phyloP scores from a whole-genome alignment of 2,888 invertebrate genomes.

The Lepidonotus clava region DNA sequence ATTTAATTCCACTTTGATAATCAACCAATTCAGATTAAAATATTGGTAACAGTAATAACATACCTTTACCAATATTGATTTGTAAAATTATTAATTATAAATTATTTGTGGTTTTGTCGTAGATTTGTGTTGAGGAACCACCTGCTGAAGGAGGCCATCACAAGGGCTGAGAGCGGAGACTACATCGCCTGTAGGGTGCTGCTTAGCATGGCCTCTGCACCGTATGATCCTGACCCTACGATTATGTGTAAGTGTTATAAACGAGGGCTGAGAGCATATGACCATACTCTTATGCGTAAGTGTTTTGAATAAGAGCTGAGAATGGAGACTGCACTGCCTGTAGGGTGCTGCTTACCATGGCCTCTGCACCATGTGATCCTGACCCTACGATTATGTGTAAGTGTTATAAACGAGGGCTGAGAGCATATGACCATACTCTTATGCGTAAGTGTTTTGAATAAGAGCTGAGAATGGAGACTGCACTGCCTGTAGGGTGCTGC shows the following conservation, averaged over 20 bases:
- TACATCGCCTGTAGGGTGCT: background rate
- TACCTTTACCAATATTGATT: too few species aligned
- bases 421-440: too few species aligned
- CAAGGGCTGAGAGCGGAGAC: background rate
- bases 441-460: too few species aligned
- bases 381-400: background rate
- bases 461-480: background rate
- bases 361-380: background rate
- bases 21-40: too few species aligned
- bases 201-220: background rate
- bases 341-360: background rate
- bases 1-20: too few species aligned
- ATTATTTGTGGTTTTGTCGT: background rate
- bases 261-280: too few species aligned
- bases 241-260: background rate
- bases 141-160: background rate
- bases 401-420: too few species aligned
- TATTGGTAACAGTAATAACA: too few species aligned
- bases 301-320: background rate
- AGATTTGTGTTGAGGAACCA: background rate
- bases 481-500: background rate
- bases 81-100: too few species aligned
- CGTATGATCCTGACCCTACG: background rate
- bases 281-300: too few species aligned
- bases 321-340: background rate